A percentile compares a stretch with the other conserved stretches of the same genome.
Conservation (phyloP, 2,797 vertebrate genomes). For the Anniella stebbinsi region DNA sequence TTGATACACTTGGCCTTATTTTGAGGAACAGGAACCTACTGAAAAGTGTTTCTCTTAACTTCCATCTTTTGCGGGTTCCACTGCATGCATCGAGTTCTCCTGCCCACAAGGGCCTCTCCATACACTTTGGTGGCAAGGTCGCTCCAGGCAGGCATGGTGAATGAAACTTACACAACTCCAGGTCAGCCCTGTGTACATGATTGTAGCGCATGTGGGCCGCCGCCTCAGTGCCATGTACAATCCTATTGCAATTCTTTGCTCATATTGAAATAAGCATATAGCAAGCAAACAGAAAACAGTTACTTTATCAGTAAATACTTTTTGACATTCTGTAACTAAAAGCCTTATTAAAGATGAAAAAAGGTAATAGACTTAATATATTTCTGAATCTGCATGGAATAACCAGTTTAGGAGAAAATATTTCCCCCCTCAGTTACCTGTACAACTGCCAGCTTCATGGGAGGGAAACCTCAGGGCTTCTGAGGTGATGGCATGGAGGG, state of each 20-base stretch:
- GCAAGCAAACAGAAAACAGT: slow-evolving; percentile 58
- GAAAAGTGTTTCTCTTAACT: not conserved
- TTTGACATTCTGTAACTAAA: slow-evolving; percentile 67
- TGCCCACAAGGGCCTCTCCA: not conserved
- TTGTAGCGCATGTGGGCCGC: not conserved
- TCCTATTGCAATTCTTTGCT: slow-evolving; percentile 63
- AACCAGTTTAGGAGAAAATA: slow-evolving; percentile 62
- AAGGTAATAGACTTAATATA: slow-evolving; percentile 64
- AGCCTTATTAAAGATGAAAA: slow-evolving; percentile 69
- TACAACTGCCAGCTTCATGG: no score
- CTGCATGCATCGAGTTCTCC: not conserved
- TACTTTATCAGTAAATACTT: slow-evolving; percentile 57
- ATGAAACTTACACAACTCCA: not conserved
- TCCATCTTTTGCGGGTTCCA: not conserved
- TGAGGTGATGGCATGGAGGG: no score
- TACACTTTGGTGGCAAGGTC: not conserved
- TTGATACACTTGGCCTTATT: slow-evolving; percentile 54
- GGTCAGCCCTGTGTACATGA: not conserved
- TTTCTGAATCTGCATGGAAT: slow-evolving; percentile 66
- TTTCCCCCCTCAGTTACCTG: slow-evolving; percentile 59
- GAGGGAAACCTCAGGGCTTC: no score
- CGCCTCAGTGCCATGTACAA: slow-evolving; percentile 50
- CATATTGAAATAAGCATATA: slow-evolving; percentile 57
- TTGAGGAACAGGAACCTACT: not conserved
- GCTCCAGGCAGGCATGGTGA: not conserved